These are phyloP conservation scores for Pristionchus japonicus DNA, from an alignment of 2,888 invertebrate genomes.

Conservation along the genomic window DNA sequence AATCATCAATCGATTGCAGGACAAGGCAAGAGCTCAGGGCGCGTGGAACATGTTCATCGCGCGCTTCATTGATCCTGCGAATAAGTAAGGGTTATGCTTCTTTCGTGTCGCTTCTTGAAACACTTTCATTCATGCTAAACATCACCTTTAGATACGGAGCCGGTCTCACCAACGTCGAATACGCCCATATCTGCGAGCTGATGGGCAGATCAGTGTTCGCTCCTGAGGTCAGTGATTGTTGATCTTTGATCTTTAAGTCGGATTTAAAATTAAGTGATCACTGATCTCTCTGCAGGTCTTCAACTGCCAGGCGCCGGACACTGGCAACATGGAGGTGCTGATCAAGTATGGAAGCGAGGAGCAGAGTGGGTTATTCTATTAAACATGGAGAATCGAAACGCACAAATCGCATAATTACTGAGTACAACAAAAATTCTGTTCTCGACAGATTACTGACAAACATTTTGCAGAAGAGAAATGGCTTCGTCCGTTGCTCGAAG, in stretches of 20 bases:
- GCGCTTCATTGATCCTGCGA: conserved; percentile 75
- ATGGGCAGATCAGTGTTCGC: conserved; percentile 76
- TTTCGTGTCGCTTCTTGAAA: background rate
- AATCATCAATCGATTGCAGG: conserved; percentile 48
- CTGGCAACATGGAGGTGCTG: conserved; percentile 78
- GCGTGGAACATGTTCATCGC: conserved; percentile 78
- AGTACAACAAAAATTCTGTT: background rate
- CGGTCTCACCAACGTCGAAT: conserved; percentile 77
- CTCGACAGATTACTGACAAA: no score
- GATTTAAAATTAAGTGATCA: background rate
- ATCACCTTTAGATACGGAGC: conserved; percentile 58
- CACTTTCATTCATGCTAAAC: no score
- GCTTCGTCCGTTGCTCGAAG: conserved; percentile 76
- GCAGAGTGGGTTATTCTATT: conserved; percentile 72
- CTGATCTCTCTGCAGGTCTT: conserved; percentile 74
- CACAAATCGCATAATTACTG: background rate
- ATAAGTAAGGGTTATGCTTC: conserved; percentile 49
- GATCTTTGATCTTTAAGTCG: background rate
- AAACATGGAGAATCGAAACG: no score
- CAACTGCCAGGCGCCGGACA: conserved; percentile 78
- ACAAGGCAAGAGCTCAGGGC: conserved; percentile 76
- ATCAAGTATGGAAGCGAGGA: conserved; percentile 77
- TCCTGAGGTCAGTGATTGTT: conserved; percentile 74
- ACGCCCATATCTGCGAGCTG: conserved; percentile 77
- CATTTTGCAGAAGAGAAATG: conserved; percentile 61